Conservation (phyloP, 92 coral and sea anemone genomes). For the Parazoanthus darwini region DNA sequence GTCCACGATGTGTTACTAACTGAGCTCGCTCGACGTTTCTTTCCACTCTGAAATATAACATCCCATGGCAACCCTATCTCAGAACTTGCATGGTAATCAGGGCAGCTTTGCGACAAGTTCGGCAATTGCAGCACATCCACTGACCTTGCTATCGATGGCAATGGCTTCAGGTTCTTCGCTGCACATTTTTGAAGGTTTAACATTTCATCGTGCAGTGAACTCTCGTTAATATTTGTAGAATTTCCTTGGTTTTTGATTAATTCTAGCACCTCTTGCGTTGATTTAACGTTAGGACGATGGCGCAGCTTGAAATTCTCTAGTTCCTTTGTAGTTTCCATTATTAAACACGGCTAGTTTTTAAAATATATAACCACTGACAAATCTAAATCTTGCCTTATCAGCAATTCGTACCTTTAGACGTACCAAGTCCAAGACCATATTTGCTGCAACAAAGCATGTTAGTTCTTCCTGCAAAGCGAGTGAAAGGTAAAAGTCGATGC, state of each 20-base stretch:
- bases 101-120: constrained; percentile 20
- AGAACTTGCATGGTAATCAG: background rate
- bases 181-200: background rate
- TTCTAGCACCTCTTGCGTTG: constrained; percentile 15
- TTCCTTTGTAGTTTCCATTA: background rate
- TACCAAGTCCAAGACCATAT: background rate
- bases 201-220: background rate
- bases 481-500: background rate
- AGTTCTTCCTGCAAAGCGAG: no score
- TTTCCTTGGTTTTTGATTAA: background rate
- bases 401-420: background rate
- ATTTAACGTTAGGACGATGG: background rate
- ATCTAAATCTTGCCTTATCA: background rate
- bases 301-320: background rate
- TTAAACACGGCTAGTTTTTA: background rate
- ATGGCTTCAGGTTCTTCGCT: background rate
- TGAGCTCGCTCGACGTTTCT: background rate
- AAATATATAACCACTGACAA: no score
- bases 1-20: background rate
- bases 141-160: constrained; percentile 7
- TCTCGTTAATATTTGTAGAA: background rate
- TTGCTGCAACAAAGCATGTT: background rate
- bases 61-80: background rate
- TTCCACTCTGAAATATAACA: background rate
- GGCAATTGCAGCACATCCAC: background rate